Conservation (phyloP, 2,113 vertebrate species). For the Sinocyclocheilus grahami region DNA sequence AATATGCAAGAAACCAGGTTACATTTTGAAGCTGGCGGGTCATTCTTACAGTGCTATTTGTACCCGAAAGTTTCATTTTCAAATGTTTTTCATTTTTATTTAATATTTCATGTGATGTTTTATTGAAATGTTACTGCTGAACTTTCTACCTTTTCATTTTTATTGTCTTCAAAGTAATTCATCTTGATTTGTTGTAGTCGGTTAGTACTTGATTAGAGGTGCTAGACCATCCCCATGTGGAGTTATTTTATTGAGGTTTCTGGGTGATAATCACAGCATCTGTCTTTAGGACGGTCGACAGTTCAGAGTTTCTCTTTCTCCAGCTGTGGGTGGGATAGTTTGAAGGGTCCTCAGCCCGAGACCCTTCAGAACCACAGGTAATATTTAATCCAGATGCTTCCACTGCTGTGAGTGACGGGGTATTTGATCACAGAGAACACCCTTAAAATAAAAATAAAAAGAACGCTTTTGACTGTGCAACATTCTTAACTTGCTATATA, state of each 20-base stretch:
- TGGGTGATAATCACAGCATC: conserved; percentile 46
- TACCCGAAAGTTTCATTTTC: not conserved
- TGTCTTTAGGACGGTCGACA: conserved; percentile 29
- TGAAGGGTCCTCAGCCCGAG: not conserved
- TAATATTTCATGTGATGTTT: too few relatives aligned
- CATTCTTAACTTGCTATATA: not conserved
- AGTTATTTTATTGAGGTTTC: conserved; percentile 25
- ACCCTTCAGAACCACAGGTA: conserved; percentile 10
- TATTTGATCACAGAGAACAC: conserved; percentile 28
- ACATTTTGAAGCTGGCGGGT: not conserved
- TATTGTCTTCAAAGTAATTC: not conserved
- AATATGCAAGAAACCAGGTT: not conserved
- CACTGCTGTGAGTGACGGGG: not conserved
- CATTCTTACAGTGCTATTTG: not conserved
- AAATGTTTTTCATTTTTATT: not conserved
- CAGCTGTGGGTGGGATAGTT: conserved; percentile 33
- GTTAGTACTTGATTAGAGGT: conserved; percentile 32
- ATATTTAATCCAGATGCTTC: conserved; percentile 27
- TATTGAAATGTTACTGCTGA: too few relatives aligned
- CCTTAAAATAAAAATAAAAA: not conserved
- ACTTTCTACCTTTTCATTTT: not conserved
- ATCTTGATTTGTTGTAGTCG: not conserved
- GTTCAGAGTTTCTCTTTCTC: conserved; percentile 27
- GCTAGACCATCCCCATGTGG: not conserved
- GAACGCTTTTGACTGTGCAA: not conserved